These are phyloP conservation scores for Chloropsis hardwickii DNA, from an alignment of 2,113 vertebrate species.

Conservation along the genomic window DNA sequence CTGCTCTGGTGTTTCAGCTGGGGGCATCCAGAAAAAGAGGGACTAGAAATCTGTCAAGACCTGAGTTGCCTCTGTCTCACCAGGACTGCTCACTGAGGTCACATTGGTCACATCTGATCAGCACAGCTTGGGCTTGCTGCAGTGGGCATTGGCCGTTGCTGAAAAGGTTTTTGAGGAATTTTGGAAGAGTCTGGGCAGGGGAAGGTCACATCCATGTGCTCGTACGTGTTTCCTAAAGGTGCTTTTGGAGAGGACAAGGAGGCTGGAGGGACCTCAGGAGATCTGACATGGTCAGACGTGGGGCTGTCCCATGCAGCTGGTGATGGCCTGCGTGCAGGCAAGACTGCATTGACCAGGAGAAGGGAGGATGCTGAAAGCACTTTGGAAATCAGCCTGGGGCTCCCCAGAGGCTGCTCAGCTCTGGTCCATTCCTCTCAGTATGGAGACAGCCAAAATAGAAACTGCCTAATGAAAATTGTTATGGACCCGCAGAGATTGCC, in stretches of 20 bases:
- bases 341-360: not conserved
- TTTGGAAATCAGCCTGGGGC: not conserved
- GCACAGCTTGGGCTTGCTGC: not conserved
- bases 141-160: fast-evolving
- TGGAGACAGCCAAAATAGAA: not conserved
- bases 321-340: fast-evolving
- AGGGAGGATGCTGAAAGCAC: not conserved
- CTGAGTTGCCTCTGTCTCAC: not conserved
- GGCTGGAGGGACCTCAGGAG: not conserved
- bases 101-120: not conserved
- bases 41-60: not conserved
- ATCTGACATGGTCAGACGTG: fast-evolving
- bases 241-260: not conserved
- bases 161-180: not conserved
- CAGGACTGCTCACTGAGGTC: not conserved
- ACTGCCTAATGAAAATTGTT: not conserved
- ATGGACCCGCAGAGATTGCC: not conserved
- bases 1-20: not conserved
- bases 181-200: not conserved
- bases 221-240: fast-evolving
- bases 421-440: not conserved
- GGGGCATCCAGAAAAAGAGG: not conserved
- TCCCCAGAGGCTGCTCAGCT: not conserved
- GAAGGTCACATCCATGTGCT: not conserved
- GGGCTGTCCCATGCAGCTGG: not conserved